These are phyloP conservation scores for Disparrhopalites patrizii DNA, from an alignment of 2,888 invertebrate species.

Conservation along the genomic window DNA sequence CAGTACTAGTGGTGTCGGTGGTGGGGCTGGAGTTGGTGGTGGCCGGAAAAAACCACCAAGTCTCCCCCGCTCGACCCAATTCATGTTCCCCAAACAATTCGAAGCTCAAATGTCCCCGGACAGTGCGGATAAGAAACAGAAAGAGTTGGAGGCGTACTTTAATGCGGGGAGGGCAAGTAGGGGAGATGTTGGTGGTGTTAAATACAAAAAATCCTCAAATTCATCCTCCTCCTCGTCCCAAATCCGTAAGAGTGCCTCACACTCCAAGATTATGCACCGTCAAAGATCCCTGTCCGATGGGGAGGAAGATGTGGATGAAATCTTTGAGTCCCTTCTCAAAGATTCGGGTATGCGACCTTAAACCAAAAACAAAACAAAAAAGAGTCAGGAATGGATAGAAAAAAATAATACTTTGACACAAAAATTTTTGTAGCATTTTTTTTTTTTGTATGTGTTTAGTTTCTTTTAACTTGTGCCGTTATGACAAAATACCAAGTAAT, in stretches of 20 bases:
- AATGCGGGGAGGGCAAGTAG: too few species aligned
- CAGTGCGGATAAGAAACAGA: constrained; percentile 65
- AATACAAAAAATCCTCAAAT: constrained; percentile 25
- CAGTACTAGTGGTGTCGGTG: too few species aligned
- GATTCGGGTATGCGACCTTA: constrained; percentile 50
- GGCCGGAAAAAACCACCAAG: constrained; percentile 48
- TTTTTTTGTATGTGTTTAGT: neutral
- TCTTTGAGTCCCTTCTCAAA: constrained; percentile 78
- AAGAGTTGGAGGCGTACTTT: constrained; percentile 71
- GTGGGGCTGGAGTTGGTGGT: too few species aligned
- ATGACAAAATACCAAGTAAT: too few species aligned
- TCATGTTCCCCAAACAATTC: constrained; percentile 66
- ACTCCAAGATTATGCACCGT: constrained; percentile 48
- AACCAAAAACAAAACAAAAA: too few species aligned
- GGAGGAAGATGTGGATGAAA: constrained; percentile 74
- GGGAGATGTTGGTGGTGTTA: constrained; percentile 3
- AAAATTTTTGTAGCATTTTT: neutral
- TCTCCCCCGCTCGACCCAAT: constrained; percentile 28
- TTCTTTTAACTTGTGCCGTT: too few species aligned
- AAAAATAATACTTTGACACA: too few species aligned
- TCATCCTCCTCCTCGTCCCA: constrained; percentile 9
- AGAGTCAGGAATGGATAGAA: neutral
- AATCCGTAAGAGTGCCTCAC: constrained; percentile 50
- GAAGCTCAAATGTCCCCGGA: constrained; percentile 71
- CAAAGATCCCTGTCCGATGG: constrained; percentile 43